phyloP scores from a whole-genome alignment of 2,888 invertebrate genomes.

The Pammene aurita region DNA sequence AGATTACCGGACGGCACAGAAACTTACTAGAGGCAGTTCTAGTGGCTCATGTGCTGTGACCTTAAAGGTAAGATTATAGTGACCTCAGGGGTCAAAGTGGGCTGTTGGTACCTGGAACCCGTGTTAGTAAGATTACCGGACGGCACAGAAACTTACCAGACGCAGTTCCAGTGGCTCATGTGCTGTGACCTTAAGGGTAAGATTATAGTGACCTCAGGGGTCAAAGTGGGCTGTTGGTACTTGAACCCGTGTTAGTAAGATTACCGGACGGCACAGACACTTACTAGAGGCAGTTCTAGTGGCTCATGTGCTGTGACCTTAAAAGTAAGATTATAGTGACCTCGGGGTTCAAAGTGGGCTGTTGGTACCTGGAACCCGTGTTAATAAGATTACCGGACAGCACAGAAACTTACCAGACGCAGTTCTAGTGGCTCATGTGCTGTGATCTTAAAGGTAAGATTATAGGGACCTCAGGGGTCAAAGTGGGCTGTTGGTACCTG shows the following conservation, averaged over 20 bases:
- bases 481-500: too few relatives aligned
- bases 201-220: not conserved
- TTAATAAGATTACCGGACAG: too few relatives aligned
- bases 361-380: too few relatives aligned
- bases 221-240: not conserved
- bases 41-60: conserved; percentile 93
- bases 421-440: too few relatives aligned
- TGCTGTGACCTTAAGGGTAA: conserved; percentile 91
- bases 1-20: conserved; percentile 73
- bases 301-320: too few relatives aligned
- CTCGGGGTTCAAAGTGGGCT: not conserved
- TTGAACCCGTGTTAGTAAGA: too few relatives aligned
- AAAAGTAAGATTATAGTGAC: too few relatives aligned
- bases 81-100: conserved; percentile 78
- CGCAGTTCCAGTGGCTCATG: conserved; percentile 91
- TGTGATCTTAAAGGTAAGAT: too few relatives aligned
- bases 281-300: too few relatives aligned
- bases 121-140: conserved; percentile 76
- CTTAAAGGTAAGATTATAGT: conserved; percentile 83
- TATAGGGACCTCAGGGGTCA: too few relatives aligned
- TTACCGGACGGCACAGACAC: too few relatives aligned
- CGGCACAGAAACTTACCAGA: conserved; percentile 81
- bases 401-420: too few relatives aligned
- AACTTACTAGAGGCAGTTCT: conserved; percentile 86
- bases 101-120: conserved; percentile 90